Conservation (phyloP, 1,140 invertebrate species). For the Anagrus nilaparvatae region DNA sequence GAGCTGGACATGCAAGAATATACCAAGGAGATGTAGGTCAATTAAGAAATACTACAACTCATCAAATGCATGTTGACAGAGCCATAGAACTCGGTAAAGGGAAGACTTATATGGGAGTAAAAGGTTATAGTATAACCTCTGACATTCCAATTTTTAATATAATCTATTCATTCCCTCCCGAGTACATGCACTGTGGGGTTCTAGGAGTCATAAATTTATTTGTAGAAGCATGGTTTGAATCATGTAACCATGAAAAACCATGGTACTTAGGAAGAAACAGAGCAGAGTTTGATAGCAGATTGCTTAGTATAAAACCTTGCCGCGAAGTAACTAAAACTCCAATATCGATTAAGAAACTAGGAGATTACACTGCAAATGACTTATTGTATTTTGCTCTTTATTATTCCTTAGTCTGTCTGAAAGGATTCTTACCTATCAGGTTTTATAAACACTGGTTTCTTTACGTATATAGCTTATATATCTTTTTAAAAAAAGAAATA, state of each 20-base stretch:
- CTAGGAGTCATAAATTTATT: not conserved
- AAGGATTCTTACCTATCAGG: not conserved
- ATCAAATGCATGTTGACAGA: not conserved
- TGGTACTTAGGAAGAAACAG: not conserved
- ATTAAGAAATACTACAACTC: not conserved
- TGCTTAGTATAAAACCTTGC: not conserved
- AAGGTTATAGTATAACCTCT: not conserved
- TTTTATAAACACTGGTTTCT: conserved; percentile 3
- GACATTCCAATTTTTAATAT: not conserved
- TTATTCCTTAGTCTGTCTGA: not conserved
- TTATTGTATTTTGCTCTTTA: not conserved
- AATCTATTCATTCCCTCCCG: not conserved
- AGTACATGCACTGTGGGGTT: not conserved
- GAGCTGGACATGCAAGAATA: conserved; percentile 8
- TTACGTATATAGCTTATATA: not conserved
- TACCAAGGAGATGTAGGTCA: not conserved
- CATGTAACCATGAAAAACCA: not conserved
- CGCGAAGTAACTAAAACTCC: not conserved
- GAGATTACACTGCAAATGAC: not conserved
- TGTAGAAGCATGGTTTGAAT: not conserved
- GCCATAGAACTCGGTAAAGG: not conserved
- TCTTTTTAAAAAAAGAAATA: not conserved
- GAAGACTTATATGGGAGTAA: not conserved
- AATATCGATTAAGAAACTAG: not conserved
- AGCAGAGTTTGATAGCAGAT: not conserved